phyloP scores from a whole-genome alignment of 2,113 vertebrate species.

The Megaceryle torquata region DNA sequence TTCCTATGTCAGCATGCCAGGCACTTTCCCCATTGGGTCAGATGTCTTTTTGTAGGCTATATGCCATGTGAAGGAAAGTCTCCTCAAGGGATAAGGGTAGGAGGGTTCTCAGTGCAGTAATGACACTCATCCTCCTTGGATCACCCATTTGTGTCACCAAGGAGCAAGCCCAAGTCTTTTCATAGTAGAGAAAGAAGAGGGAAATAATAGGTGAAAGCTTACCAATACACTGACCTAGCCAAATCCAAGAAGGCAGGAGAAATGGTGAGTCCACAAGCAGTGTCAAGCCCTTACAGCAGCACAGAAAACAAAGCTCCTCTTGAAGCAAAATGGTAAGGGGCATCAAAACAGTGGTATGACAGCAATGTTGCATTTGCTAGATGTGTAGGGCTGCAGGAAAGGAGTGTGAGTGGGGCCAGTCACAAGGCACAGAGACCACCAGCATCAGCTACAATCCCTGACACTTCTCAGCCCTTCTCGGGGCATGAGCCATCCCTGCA shows the following conservation, averaged over 20 bases:
- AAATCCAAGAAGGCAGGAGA: neutral
- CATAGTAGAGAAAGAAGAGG: neutral
- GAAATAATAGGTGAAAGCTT: neutral
- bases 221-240: neutral
- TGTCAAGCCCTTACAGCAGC: neutral
- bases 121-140: accelerated
- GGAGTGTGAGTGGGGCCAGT: accelerated
- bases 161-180: neutral
- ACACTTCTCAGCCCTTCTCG: accelerated
- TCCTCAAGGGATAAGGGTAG: neutral
- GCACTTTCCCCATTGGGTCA: neutral
- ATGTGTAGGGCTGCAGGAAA: accelerated
- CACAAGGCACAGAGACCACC: accelerated
- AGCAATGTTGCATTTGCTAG: accelerated
- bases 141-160: accelerated
- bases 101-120: neutral
- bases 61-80: neutral
- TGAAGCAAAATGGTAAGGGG: neutral
- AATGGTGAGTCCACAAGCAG: neutral
- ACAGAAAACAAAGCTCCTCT: neutral
- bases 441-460: neutral
- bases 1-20: neutral
- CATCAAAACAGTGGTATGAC: accelerated
- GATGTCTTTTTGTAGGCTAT: neutral
- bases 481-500: neutral